phyloP scores from a whole-genome alignment of 1,140 invertebrate species.

The Euwallacea fornicatus region DNA sequence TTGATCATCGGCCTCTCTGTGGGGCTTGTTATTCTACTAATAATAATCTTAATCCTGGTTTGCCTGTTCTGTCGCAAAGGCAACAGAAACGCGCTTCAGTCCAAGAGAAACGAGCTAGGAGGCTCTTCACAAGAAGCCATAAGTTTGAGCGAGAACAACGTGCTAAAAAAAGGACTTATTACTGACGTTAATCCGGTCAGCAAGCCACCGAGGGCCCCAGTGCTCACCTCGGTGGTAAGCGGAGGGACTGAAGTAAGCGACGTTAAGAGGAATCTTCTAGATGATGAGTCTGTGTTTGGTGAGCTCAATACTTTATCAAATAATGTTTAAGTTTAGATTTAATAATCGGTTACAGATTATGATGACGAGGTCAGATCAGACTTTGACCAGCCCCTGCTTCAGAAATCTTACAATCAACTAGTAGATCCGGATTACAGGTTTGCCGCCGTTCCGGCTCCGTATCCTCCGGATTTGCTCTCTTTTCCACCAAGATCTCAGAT shows the following conservation, averaged over 20 bases:
- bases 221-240: constrained; percentile 66
- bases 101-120: constrained; percentile 56
- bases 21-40: constrained; percentile 59
- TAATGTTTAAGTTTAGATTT: constrained; percentile 8
- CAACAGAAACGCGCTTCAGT: constrained; percentile 48
- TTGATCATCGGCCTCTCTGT: constrained; percentile 56
- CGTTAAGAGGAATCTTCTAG: constrained; percentile 74
- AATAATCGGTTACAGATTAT: constrained; percentile 41
- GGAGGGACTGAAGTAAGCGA: constrained; percentile 76
- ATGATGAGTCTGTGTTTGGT: constrained; percentile 57
- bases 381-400: constrained; percentile 53
- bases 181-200: constrained; percentile 79
- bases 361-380: constrained; percentile 67
- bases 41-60: constrained; percentile 65
- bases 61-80: constrained; percentile 67
- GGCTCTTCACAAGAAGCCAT: constrained; percentile 64
- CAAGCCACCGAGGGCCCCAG: constrained; percentile 72
- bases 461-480: constrained; percentile 80
- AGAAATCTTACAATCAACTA: constrained; percentile 53
- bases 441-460: constrained; percentile 61
- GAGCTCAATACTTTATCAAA: constrained; percentile 19
- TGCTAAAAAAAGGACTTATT: constrained; percentile 78
- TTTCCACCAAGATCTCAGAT: constrained; percentile 66
- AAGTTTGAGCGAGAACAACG: constrained; percentile 62
- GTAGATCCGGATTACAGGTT: constrained; percentile 55